Conservation (phyloP, 2,888 invertebrate genomes). For the Dorcus parallelipipedus region DNA sequence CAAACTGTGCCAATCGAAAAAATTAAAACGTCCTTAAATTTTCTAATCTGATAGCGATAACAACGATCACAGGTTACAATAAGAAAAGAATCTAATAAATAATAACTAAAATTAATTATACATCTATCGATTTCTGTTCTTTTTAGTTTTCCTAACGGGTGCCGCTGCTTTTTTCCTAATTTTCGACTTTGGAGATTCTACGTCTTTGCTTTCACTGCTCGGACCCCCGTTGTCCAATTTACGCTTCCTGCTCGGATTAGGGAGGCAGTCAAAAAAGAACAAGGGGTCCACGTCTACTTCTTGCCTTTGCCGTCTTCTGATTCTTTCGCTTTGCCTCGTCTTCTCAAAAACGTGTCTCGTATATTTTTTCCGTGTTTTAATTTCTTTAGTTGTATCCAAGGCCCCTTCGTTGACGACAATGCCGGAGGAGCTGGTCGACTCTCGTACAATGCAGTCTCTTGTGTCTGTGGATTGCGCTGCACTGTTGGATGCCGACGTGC, state of each 20-base stretch:
- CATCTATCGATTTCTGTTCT: conserved; percentile 16
- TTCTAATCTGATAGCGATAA: conserved; percentile 19
- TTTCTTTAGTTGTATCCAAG: conserved; percentile 24
- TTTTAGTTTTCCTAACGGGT: conserved; percentile 14
- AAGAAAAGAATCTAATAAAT: conserved; percentile 7
- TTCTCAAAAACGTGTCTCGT: conserved; percentile 35
- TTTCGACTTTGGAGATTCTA: conserved; percentile 36
- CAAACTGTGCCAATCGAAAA: too few species aligned
- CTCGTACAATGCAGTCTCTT: conserved; percentile 21
- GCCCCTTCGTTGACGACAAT: conserved; percentile 37
- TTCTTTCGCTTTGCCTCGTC: conserved; percentile 44
- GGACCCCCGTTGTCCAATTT: conserved; percentile 22
- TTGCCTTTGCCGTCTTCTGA: conserved; percentile 38
- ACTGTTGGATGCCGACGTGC: conserved; percentile 26
- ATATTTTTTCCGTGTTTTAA: conserved; percentile 24
- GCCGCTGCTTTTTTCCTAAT: conserved; percentile 35
- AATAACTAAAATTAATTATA: conserved; percentile 9
- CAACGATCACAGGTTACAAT: conserved; percentile 21
- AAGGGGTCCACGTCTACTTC: conserved; percentile 39
- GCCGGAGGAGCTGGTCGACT: conserved; percentile 39
- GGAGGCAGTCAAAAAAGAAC: conserved; percentile 26
- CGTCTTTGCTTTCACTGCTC: conserved; percentile 4
- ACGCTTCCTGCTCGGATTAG: conserved; percentile 34
- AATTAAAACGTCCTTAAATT: background rate
- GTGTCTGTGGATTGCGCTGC: background rate